Conservation (phyloP, 2,797 vertebrate genomes). For the Rhinella marina region DNA sequence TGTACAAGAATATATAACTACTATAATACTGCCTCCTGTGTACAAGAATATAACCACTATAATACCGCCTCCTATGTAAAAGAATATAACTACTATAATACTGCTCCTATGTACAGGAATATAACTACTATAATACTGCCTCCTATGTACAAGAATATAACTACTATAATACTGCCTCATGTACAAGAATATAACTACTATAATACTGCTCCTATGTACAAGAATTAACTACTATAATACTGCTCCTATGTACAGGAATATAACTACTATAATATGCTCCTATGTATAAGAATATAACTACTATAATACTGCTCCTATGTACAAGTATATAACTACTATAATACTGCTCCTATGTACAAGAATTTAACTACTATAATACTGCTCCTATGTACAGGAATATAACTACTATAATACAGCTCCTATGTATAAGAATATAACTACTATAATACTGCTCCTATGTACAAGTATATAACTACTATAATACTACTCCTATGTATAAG, state of each 20-base stretch:
- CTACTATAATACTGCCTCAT: background rate
- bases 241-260: background rate
- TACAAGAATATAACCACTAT: conserved; percentile 23
- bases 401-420: conserved; percentile 1
- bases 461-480: background rate
- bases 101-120: background rate
- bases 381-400: background rate
- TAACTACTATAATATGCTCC: conserved; percentile 7
- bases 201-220: background rate
- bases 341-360: background rate
- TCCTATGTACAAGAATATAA: conserved; percentile 1
- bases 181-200: conserved; percentile 8
- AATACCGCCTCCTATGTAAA: conserved; percentile 3
- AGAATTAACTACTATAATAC: conserved; percentile 11
- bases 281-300: conserved; percentile 1
- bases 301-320: conserved; percentile 1
- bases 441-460: background rate
- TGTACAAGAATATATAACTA: background rate
- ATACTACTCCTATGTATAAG: background rate
- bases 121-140: background rate
- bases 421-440: conserved; percentile 4
- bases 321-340: conserved; percentile 9
- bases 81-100: conserved; percentile 14
- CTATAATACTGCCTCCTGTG: background rate
- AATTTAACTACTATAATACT: background rate